Evolutionary conservation across 2,797 vertebrate genomes (phyloP).

Genomic region (Stomatorhinus walkeri): DNA sequence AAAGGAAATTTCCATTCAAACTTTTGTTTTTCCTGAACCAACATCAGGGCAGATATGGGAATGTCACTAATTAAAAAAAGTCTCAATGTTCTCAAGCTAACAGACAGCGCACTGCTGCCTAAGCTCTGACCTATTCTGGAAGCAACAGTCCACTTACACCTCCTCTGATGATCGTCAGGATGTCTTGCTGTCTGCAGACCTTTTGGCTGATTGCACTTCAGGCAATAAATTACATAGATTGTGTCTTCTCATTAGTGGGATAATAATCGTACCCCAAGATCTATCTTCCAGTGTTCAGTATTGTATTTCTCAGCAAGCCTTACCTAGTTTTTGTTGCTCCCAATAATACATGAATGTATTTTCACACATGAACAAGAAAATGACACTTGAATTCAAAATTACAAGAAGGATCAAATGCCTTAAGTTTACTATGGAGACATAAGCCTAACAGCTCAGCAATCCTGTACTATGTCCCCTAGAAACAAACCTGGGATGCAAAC

Average conservation of each 20-base stretch:
- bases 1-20: neutral
- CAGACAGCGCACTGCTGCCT: neutral
- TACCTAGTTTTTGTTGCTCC: neutral
- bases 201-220: neutral
- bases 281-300: neutral
- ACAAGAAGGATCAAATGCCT: neutral
- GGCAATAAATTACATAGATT: neutral
- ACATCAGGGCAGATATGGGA: neutral
- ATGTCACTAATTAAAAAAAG: neutral
- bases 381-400: neutral
- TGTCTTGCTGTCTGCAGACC: neutral
- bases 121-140: neutral
- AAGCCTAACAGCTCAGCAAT: neutral
- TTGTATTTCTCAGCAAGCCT: neutral
- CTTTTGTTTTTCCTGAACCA: neutral
- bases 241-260: neutral
- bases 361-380: neutral
- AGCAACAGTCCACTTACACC: neutral
- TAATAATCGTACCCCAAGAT: neutral
- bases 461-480: neutral
- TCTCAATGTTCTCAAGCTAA: neutral
- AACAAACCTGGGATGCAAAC: neutral
- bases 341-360: neutral
- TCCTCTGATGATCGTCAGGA: neutral
- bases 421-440: neutral